Evolutionary conservation across 2,888 invertebrate genomes (phyloP).

Genomic region (Scaptomyza parva): DNA sequence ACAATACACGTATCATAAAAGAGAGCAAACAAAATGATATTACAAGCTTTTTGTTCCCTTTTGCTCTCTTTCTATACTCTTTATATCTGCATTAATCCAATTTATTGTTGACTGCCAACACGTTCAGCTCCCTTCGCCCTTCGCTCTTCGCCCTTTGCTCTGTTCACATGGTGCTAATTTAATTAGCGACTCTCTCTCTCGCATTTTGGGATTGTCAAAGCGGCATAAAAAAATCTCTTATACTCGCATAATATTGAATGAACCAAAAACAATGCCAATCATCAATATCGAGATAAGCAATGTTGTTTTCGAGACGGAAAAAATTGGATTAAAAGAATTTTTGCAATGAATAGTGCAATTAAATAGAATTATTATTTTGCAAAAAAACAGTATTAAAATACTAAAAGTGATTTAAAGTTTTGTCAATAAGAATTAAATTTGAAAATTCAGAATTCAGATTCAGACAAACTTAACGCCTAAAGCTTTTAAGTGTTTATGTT

Average conservation of each 20-base stretch:
- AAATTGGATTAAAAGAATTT: too few species aligned
- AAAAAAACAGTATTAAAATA: neutral
- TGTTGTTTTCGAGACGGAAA: neutral
- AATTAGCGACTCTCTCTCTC: conserved; percentile 54
- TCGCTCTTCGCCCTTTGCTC: neutral
- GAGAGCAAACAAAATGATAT: conserved; percentile 33
- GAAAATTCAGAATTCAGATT: too few species aligned
- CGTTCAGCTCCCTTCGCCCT: neutral
- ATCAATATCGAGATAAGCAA: neutral
- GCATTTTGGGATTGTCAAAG: neutral
- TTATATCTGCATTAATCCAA: conserved; percentile 69
- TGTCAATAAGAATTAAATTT: too few species aligned
- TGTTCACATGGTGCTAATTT: conserved; percentile 54
- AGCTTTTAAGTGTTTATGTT: too few species aligned
- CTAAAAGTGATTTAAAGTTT: too few species aligned
- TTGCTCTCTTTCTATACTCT: conserved; percentile 3
- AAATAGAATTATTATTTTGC: too few species aligned
- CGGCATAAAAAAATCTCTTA: conserved; percentile 26
- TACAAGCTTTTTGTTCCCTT: conserved; percentile 23
- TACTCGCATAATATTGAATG: neutral
- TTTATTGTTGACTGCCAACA: conserved; percentile 45
- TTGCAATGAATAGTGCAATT: too few species aligned
- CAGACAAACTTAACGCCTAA: too few species aligned
- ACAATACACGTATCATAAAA: too few species aligned
- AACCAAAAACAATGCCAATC: neutral